A percentile compares a stretch with the other conserved stretches of the same genome.
These are phyloP conservation scores for Phymorhynchus buccinoides DNA, from an alignment of 1,140 invertebrate species.

Conservation along the genomic window DNA sequence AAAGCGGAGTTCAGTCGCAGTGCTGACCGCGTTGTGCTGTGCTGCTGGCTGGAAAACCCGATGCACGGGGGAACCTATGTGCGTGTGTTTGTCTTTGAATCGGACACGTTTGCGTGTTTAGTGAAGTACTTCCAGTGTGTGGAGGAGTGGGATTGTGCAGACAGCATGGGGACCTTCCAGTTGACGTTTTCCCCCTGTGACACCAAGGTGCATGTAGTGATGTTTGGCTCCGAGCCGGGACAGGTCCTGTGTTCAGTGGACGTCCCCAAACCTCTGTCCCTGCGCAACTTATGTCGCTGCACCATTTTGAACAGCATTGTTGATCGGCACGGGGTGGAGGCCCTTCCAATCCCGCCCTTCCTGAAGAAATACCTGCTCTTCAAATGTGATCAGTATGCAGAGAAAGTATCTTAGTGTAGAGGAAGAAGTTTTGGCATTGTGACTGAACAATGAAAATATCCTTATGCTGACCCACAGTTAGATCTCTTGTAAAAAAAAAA, in stretches of 20 bases:
- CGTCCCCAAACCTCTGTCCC: neutral
- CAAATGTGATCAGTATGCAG: neutral
- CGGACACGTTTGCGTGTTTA: slow-evolving; percentile 16
- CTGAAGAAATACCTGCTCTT: slow-evolving; percentile 23
- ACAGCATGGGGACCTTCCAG: neutral
- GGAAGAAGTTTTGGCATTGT: neutral
- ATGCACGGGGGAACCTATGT: slow-evolving; percentile 1
- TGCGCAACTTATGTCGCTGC: slow-evolving; percentile 1
- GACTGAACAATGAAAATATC: no score
- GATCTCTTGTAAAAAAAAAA: no score
- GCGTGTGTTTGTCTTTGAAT: slow-evolving; percentile 22
- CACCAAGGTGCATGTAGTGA: slow-evolving; percentile 5
- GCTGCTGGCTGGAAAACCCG: neutral
- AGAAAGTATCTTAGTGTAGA: neutral
- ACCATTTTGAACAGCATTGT: neutral
- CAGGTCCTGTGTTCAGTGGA: neutral
- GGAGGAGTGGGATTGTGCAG: neutral
- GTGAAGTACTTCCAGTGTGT: slow-evolving; percentile 12
- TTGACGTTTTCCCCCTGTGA: slow-evolving; percentile 19
- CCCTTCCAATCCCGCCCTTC: neutral
- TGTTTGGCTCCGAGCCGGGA: neutral
- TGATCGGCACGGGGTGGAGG: neutral
- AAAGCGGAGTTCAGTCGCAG: slow-evolving; percentile 16
- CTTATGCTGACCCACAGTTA: no score
- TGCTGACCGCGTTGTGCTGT: slow-evolving; percentile 20